These are phyloP conservation scores for Sphaerophoria rueppellii DNA, from an alignment of 2,888 invertebrate species.

Conservation along the genomic window DNA sequence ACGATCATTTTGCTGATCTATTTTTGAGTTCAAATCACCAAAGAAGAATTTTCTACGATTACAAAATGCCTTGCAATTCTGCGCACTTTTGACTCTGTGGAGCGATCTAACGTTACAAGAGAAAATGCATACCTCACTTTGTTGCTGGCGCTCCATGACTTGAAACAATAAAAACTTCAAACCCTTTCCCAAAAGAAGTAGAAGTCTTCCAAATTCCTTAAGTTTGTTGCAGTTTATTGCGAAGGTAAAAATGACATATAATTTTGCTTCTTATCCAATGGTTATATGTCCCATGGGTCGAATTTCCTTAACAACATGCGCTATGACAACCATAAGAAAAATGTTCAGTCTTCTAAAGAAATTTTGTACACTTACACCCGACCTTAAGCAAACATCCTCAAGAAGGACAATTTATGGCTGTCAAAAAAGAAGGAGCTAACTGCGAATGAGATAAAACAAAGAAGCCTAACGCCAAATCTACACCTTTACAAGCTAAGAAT, in stretches of 20 bases:
- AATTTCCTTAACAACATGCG: slow-evolving; percentile 43
- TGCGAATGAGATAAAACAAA: slow-evolving; percentile 26
- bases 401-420: slow-evolving; percentile 60
- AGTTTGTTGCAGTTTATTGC: slow-evolving; percentile 67
- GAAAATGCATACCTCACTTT: no score
- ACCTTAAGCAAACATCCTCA: slow-evolving; percentile 41
- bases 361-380: slow-evolving; percentile 3
- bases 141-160: no score
- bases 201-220: slow-evolving; percentile 46
- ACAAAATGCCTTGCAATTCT: no score
- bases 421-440: slow-evolving; percentile 43
- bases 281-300: slow-evolving; percentile 69
- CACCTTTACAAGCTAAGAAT: slow-evolving; percentile 30
- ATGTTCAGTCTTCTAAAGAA: background rate
- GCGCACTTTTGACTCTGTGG: no score
- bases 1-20: no score
- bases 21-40: no score
- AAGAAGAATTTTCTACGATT: no score
- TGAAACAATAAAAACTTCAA: background rate
- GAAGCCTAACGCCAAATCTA: background rate
- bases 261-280: slow-evolving; percentile 63
- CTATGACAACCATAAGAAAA: slow-evolving; percentile 30
- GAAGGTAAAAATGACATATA: slow-evolving; percentile 71
- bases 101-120: no score
- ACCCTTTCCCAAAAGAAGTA: slow-evolving; percentile 50